These are phyloP conservation scores for Hyla sarda DNA, from an alignment of 2,113 vertebrate genomes.

Conservation along the genomic window DNA sequence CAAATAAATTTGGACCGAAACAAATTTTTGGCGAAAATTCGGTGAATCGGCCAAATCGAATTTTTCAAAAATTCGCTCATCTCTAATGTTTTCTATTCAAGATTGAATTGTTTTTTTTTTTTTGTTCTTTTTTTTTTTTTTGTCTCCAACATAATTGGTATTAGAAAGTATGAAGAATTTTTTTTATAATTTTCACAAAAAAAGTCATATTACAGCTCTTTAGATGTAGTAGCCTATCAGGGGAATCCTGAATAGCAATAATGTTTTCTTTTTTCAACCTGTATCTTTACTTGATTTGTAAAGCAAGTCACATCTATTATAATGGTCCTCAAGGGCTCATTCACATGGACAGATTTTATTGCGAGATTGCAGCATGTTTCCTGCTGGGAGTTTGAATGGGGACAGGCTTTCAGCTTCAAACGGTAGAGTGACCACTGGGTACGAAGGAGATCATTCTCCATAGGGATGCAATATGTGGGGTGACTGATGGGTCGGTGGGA, in stretches of 20 bases:
- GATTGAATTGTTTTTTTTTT: background rate
- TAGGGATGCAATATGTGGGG: no score
- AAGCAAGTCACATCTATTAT: background rate
- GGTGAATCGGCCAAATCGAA: no score
- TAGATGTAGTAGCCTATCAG: constrained; percentile 5
- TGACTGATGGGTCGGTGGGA: no score
- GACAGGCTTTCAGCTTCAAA: no score
- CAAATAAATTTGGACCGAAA: no score
- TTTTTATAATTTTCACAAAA: background rate
- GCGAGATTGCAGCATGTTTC: no score
- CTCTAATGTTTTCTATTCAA: constrained; percentile 24
- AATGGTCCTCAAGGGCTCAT: background rate
- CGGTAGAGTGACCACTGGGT: no score
- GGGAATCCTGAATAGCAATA: background rate
- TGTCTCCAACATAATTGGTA: constrained; percentile 13
- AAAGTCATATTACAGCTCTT: background rate
- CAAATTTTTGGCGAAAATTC: no score
- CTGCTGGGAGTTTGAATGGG: no score
- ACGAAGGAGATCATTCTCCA: no score
- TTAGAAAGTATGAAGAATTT: background rate
- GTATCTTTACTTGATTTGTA: background rate
- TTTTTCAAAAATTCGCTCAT: no score
- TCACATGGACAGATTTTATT: no score
- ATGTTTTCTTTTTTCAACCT: background rate
- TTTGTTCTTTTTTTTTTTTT: background rate